These are phyloP conservation scores for Schizopygopsis pylzovi DNA, from an alignment of 2,797 vertebrate genomes.

Conservation along the genomic window DNA sequence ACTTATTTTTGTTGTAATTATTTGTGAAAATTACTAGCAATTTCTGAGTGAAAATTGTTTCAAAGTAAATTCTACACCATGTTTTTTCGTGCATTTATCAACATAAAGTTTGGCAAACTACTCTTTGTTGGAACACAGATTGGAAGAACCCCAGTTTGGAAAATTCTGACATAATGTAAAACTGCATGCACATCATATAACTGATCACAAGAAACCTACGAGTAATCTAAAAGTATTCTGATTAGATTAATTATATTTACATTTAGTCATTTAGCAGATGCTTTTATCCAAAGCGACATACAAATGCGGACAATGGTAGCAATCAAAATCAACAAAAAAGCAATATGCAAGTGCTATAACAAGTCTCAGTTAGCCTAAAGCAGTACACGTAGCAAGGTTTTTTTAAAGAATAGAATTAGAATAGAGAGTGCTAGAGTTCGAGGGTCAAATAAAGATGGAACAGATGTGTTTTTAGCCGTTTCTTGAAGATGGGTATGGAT, in stretches of 20 bases:
- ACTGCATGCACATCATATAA: not conserved
- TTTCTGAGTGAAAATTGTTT: not conserved
- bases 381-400: too few species aligned
- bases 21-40: not conserved
- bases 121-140: not conserved
- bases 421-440: too few species aligned
- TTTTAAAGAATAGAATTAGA: too few species aligned
- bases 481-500: too few species aligned
- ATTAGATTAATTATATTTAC: not conserved
- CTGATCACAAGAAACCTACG: not conserved
- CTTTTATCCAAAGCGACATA: too few species aligned
- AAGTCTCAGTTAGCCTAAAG: too few species aligned
- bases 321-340: too few species aligned
- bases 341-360: too few species aligned
- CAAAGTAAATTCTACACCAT: not conserved
- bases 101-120: not conserved
- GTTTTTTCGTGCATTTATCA: not conserved
- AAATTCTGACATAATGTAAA: not conserved
- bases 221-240: not conserved
- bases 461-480: too few species aligned
- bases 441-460: too few species aligned
- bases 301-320: too few species aligned
- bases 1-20: not conserved
- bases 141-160: not conserved
- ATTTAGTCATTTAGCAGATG: too few species aligned